phyloP scores from a whole-genome alignment of 2,888 invertebrate species.

The Tuberolachnus salignus region DNA sequence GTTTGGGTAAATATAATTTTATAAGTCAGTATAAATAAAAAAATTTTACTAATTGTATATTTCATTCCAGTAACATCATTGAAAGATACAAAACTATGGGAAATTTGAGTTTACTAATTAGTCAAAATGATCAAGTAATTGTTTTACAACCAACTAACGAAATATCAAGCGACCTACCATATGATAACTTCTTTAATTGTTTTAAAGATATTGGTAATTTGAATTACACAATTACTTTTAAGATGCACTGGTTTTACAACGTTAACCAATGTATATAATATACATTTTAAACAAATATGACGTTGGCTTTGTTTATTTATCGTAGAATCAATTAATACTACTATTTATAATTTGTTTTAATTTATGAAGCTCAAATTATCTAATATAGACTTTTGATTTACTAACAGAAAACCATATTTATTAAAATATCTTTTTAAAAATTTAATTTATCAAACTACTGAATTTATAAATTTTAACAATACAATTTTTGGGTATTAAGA shows the following conservation, averaged over 20 bases:
- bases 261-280: too few species aligned
- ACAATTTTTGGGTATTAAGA: too few species aligned
- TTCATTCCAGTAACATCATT: constrained; percentile 26
- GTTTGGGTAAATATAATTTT: constrained; percentile 40
- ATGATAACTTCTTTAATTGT: constrained; percentile 45
- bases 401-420: too few species aligned
- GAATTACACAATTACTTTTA: neutral
- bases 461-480: too few species aligned
- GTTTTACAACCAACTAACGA: constrained; percentile 32
- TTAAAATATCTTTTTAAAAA: too few species aligned
- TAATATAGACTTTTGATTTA: too few species aligned
- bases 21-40: neutral
- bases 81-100: constrained; percentile 53
- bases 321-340: too few species aligned
- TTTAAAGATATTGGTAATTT: constrained; percentile 48
- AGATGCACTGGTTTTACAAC: too few species aligned
- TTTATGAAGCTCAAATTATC: neutral
- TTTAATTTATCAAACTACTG: too few species aligned
- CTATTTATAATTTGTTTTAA: neutral
- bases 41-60: neutral
- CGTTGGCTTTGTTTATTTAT: too few species aligned
- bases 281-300: too few species aligned
- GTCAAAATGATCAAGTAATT: constrained; percentile 50
- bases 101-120: constrained; percentile 47
- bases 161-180: constrained; percentile 26